Evolutionary conservation across 2,888 invertebrate genomes (phyloP), one percentile per base, ranked within the genome.

Genomic region (Ptychoptera albimana): DNA sequence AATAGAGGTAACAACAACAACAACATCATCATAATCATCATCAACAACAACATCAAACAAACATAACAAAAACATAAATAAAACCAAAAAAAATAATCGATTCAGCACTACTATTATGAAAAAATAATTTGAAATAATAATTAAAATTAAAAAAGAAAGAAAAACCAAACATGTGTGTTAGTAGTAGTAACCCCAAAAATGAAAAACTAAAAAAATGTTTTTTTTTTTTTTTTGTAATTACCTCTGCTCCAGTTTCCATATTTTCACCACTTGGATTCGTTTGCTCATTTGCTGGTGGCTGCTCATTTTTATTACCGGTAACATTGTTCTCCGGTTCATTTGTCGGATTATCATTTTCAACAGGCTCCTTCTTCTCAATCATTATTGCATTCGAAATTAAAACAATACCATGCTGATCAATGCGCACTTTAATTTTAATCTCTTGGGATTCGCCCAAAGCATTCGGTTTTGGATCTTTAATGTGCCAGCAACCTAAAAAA

Each of bases 321-420:
- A 57, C n/a, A n/a, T n/a, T 57, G 54, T 66, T 59, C 35, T 68
- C 68, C 12, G 58, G 55, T 50, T 67, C 40, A 35, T 45, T 43
- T 12, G 38, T 43, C 16, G 43, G 41, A 12, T 40, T 64, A 48
- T 69, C 69, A 55, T 58, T 66, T 1, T 66, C 62, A 49, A 69
- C 67, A 12, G 71, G 68, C 48, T 72, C 77, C 56, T 79, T 80
- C 57, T 82, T 83, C 57, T 87, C 85, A 36, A 82, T 75, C 45
- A 91, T 68, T 0, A 85, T 79, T 5, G 97, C 97, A 44, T 84
- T 84, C 10, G 83, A 79, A 16, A 97, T 79, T 10, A 79, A 76
- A 58, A 98, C 81, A 48, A 96, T 81, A 42, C 98, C 97, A 63
- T 98, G 85, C 42, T 86, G 73, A 69, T 96, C 94, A 44, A 98